Evolutionary conservation across 2,113 vertebrate species (phyloP).

Genomic region (Otis tarda): DNA sequence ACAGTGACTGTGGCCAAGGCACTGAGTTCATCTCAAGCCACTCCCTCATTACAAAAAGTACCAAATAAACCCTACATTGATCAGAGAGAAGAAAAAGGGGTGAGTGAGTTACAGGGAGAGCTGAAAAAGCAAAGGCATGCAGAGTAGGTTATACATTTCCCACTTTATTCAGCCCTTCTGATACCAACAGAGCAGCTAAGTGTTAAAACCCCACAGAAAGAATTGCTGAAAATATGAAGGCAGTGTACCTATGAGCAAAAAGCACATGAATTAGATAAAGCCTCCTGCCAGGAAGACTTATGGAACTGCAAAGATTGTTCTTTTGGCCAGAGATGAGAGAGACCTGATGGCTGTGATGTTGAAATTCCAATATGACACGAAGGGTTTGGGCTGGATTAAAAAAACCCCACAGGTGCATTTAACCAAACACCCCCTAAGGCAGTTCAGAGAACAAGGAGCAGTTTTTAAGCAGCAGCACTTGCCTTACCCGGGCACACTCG

Average conservation of each 20-base stretch:
- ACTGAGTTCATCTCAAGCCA: background rate
- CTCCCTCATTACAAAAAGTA: background rate
- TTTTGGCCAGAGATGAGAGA: background rate
- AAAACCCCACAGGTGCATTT: background rate
- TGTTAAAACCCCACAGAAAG: background rate
- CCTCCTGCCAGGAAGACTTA: background rate
- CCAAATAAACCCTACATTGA: background rate
- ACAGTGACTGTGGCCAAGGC: fast-evolving
- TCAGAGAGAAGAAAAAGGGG: background rate
- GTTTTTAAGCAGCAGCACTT: background rate
- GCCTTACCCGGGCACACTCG: slow-evolving; percentile 90
- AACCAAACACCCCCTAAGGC: background rate
- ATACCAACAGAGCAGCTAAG: background rate
- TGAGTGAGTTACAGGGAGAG: background rate
- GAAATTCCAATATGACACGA: background rate
- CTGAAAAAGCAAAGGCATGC: background rate
- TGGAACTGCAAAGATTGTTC: background rate
- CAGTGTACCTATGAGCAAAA: background rate
- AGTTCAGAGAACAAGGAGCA: background rate
- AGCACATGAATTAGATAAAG: background rate
- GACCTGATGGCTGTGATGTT: background rate
- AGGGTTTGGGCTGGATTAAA: background rate
- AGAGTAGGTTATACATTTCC: background rate
- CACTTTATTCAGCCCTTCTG: background rate
- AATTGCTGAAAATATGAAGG: background rate